These are phyloP conservation scores for Cranoglanis bouderius DNA, from an alignment of 2,113 vertebrate species.

Conservation along the genomic window DNA sequence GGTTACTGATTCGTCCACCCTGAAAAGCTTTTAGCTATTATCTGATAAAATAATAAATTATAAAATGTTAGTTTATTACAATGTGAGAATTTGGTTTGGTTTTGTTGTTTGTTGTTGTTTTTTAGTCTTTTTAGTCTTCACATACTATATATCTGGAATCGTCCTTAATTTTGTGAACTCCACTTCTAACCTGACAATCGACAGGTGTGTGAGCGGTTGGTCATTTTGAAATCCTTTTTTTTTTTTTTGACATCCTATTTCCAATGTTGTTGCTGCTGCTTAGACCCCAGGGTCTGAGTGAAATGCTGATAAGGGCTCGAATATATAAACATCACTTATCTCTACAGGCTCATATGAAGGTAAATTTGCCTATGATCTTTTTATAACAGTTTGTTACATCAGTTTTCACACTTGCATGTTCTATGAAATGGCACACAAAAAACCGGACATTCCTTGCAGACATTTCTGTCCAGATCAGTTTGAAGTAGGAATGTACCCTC, in stretches of 20 bases:
- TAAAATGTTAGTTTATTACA: neutral
- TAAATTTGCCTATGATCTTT: neutral
- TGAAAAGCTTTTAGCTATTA: neutral
- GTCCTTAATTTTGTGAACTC: neutral
- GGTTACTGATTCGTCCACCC: neutral
- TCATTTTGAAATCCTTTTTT: conserved; percentile 9
- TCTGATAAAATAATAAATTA: neutral
- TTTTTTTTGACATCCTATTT: conserved; percentile 18
- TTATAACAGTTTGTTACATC: conserved; percentile 39
- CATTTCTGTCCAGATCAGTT: conserved; percentile 50
- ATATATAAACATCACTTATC: neutral
- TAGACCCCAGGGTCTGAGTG: conserved; percentile 56
- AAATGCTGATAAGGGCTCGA: conserved; percentile 57
- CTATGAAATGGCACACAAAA: conserved; percentile 43
- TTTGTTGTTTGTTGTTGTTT: neutral
- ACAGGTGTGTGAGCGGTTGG: neutral
- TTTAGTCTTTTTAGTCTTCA: neutral
- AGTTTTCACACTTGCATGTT: conserved; percentile 45
- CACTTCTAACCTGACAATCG: conserved; percentile 41
- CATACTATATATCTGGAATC: neutral
- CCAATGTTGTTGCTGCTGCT: conserved; percentile 49
- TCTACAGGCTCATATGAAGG: neutral
- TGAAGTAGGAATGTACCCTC: conserved; percentile 46
- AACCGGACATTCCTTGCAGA: conserved; percentile 63
- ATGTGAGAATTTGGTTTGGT: too few relatives aligned